phyloP scores from a whole-genome alignment of 2,113 vertebrate genomes.

The Sclerurus mexicanus region DNA sequence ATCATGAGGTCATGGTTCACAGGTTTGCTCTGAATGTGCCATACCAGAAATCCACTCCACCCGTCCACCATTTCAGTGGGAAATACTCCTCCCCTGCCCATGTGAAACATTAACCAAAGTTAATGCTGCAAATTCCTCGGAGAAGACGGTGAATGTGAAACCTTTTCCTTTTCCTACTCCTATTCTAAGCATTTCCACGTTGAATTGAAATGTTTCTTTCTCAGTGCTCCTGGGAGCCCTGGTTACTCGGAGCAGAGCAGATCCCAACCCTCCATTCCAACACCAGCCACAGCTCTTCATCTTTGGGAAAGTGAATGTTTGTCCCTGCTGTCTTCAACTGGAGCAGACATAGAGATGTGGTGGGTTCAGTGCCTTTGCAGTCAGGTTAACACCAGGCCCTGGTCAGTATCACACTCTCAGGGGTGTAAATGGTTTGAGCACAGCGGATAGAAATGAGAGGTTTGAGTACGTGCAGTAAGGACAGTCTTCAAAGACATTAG shows the following conservation, averaged over 20 bases:
- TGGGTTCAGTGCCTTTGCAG: neutral
- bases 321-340: neutral
- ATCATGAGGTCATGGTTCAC: neutral
- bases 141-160: neutral
- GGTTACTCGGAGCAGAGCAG: neutral
- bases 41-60: neutral
- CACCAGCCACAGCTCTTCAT: neutral
- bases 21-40: neutral
- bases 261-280: neutral
- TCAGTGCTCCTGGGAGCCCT: neutral
- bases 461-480: rapidly evolving
- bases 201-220: neutral
- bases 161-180: neutral
- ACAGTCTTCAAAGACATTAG: neutral
- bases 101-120: neutral
- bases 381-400: neutral
- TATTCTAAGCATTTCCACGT: neutral
- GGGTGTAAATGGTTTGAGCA: neutral
- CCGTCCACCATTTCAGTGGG: neutral
- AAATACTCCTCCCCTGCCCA: neutral
- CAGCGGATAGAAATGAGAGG: neutral
- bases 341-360: rapidly evolving
- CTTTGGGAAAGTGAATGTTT: neutral
- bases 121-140: neutral
- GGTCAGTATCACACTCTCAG: neutral